Evolutionary conservation across 2,888 invertebrate species (phyloP), one percentile per base, ranked within the genome.

Genomic region (Drosophila recens): DNA sequence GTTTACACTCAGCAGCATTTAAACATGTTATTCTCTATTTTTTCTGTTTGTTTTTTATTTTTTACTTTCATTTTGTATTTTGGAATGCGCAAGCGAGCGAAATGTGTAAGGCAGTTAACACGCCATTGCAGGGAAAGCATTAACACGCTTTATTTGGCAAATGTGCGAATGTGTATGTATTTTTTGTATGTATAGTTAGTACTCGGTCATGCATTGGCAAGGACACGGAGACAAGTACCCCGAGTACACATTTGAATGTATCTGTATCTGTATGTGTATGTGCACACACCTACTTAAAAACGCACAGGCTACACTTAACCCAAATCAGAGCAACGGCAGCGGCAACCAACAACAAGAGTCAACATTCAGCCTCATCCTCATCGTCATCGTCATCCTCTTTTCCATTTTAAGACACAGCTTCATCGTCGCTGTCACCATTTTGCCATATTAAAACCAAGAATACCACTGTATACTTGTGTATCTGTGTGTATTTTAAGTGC

Each of bases 91-190:
- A 85, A 72, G 82, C 90, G 80, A 74, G 70, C 67, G 71, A 82
- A 89, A 87, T 85, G 82, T 85, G 82, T 77, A 84, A 82, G 86
- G 86, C 90, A 89, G 90, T 90, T 86, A 90, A 86, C 86, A 80
- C 76, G 79, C 79, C 89, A 90, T 87, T 88, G 83, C 80, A 85
- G 79, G 75, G 86, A 76, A 80, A 74, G 76, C 89, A 90, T 90
- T 88, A 87, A 86, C 90, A 83, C 89, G 89, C 89, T 87, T 85
- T 87, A 89, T 87, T 89, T 84, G 79, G 73, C 79, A 81, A 87
- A 89, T 81, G 79, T 89, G 57, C 65, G 57, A 67, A 52, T 58
- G 57, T 67, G 56, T 43, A 34, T 23, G 3, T 23, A 4, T 23
- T 46, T 23, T 40, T 5, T 30, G 30, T 30, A 30, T 33, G 33